Conservation (phyloP, 2,113 vertebrate genomes). For the Phaetusa simplex region DNA sequence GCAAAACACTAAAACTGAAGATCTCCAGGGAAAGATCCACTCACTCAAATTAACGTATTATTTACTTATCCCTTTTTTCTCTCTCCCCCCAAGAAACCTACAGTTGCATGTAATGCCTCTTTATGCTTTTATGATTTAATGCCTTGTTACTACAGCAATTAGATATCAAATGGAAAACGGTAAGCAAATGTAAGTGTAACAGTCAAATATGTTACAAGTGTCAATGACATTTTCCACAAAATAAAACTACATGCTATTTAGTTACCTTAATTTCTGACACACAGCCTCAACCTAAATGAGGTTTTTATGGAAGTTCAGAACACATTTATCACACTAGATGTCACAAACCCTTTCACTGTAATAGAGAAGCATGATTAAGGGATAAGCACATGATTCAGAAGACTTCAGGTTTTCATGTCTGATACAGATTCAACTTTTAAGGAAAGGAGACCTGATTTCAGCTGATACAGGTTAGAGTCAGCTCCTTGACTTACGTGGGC, state of each 20-base stretch:
- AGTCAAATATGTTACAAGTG: background rate
- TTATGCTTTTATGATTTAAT: background rate
- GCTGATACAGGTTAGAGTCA: background rate
- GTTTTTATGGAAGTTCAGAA: background rate
- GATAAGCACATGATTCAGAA: background rate
- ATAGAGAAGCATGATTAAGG: background rate
- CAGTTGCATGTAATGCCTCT: background rate
- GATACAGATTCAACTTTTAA: background rate
- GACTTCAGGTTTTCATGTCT: background rate
- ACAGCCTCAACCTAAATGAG: background rate
- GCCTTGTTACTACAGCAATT: background rate
- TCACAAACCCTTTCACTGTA: background rate
- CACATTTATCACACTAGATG: background rate
- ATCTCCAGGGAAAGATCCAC: background rate
- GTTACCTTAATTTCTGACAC: background rate
- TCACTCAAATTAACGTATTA: background rate
- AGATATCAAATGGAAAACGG: background rate
- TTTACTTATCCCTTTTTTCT: background rate
- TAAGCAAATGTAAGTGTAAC: background rate
- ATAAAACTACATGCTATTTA: background rate
- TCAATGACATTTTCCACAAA: background rate
- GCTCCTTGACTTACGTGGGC: background rate
- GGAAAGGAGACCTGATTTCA: background rate
- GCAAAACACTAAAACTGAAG: background rate
- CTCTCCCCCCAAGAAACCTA: accelerated